These are phyloP conservation scores for Nudaria mundana DNA, from an alignment of 2,888 invertebrate species.

Conservation along the genomic window DNA sequence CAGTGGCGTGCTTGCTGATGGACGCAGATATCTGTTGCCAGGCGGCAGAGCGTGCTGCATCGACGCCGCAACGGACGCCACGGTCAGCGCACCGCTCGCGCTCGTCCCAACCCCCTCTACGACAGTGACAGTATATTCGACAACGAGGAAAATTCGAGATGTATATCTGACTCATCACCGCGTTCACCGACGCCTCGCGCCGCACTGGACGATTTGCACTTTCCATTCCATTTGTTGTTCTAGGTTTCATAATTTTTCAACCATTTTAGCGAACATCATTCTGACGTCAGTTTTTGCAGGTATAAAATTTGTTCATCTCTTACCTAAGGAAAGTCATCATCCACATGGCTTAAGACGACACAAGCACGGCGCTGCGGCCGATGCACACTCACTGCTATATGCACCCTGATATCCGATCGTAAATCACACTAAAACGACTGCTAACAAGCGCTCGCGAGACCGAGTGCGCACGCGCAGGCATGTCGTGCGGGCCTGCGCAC, in stretches of 20 bases:
- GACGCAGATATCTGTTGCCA: conserved; percentile 41
- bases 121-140: conserved; percentile 58
- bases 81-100: conserved; percentile 33
- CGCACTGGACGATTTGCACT: conserved; percentile 32
- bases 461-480: conserved; percentile 28
- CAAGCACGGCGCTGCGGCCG: conserved; percentile 45
- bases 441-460: conserved; percentile 42
- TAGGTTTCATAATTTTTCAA: conserved; percentile 30
- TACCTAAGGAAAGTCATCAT: conserved; percentile 58
- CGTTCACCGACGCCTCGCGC: conserved; percentile 42
- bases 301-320: conserved; percentile 44
- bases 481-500: conserved; percentile 54
- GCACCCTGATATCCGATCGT: conserved; percentile 69
- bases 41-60: conserved; percentile 25
- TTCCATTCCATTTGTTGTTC: conserved; percentile 34
- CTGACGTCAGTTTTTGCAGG: conserved; percentile 37
- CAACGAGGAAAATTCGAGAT: conserved; percentile 77
- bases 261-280: conserved; percentile 29
- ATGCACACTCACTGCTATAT: conserved; percentile 65
- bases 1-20: conserved; percentile 30
- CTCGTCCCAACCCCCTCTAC: conserved; percentile 51
- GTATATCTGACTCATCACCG: conserved; percentile 69
- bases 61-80: conserved; percentile 34
- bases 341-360: conserved; percentile 44
- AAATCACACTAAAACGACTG: conserved; percentile 64